phyloP scores from a whole-genome alignment of 2,797 vertebrate species.

The Fratercula arctica region DNA sequence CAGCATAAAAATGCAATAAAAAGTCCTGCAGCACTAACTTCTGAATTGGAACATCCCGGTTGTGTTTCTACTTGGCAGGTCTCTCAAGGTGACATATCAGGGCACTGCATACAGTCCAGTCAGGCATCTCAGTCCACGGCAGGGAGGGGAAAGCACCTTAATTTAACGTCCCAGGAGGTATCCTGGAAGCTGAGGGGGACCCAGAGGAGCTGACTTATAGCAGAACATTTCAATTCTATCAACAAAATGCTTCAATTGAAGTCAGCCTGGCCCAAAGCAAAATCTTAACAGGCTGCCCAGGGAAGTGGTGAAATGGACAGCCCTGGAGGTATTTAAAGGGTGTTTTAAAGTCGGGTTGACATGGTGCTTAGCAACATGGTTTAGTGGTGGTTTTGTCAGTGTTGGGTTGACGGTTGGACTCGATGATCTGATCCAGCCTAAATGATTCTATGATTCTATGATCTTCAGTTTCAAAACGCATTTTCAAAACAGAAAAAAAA shows the following conservation, averaged over 20 bases:
- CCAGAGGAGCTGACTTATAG: neutral
- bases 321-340: neutral
- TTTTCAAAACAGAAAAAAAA: neutral
- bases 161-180: neutral
- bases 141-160: neutral
- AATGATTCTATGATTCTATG: neutral
- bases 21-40: neutral
- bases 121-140: neutral
- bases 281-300: neutral
- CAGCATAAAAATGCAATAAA: neutral
- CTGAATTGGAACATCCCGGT: too few species aligned
- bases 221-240: neutral
- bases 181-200: fast-evolving
- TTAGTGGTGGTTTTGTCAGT: neutral
- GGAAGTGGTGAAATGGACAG: neutral
- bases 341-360: neutral
- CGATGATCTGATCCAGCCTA: neutral
- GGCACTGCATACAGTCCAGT: too few species aligned
- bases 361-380: neutral
- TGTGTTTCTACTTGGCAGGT: neutral
- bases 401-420: neutral
- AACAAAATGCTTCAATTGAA: neutral
- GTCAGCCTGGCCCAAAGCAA: neutral
- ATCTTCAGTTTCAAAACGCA: neutral
- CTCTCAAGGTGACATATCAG: neutral